phyloP scores from a whole-genome alignment of 2,113 vertebrate genomes.

The Laticauda colubrina region DNA sequence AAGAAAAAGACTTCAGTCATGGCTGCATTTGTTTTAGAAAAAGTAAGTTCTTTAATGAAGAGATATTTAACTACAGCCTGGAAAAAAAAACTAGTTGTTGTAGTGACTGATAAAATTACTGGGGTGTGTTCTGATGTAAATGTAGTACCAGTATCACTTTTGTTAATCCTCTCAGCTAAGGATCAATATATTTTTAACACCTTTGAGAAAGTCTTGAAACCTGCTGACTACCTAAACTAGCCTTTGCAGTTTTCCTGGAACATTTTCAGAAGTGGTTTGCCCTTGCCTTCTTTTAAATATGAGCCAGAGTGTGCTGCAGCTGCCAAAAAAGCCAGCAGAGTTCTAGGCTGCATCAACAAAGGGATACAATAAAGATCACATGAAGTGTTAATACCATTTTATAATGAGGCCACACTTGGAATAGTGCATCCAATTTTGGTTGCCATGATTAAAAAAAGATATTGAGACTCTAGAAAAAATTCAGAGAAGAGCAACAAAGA shows the following conservation, averaged over 20 bases:
- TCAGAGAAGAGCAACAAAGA: too few species aligned
- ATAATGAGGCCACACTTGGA: too few species aligned
- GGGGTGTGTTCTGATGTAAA: not conserved
- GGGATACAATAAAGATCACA: too few species aligned
- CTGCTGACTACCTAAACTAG: not conserved
- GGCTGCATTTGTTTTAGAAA: not conserved
- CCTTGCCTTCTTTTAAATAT: too few species aligned
- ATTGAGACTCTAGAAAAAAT: too few species aligned
- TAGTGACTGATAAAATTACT: not conserved
- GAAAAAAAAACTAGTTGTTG: not conserved
- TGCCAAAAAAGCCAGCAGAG: too few species aligned
- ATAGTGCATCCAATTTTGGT: too few species aligned
- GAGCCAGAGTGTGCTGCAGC: too few species aligned
- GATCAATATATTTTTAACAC: not conserved
- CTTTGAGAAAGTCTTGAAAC: not conserved
- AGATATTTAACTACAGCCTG: not conserved
- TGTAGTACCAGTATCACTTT: not conserved
- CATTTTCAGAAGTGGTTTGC: not conserved
- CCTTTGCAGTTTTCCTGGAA: not conserved
- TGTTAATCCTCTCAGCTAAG: not conserved
- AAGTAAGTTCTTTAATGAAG: not conserved
- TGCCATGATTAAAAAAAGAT: too few species aligned
- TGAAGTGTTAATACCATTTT: too few species aligned
- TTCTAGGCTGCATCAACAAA: too few species aligned
- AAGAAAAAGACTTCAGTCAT: not conserved